These are phyloP conservation scores for Tetramorium parvispinum DNA, from an alignment of 1,140 invertebrate species.

Conservation along the genomic window DNA sequence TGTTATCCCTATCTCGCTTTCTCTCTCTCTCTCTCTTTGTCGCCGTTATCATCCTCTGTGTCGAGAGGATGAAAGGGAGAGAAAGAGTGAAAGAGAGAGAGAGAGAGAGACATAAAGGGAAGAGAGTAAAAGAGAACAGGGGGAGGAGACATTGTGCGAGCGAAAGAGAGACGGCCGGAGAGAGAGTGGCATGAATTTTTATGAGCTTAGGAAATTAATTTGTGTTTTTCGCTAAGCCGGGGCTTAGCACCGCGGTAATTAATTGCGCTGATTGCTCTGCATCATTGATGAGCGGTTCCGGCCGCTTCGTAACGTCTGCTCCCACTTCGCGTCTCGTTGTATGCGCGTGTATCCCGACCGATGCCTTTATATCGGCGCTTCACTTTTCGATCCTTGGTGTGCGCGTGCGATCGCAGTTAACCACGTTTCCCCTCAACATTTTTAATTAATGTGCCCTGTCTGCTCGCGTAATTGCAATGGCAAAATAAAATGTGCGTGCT, in stretches of 20 bases:
- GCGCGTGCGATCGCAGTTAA: background rate
- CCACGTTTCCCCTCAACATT: constrained; percentile 48
- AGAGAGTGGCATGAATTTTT: constrained; percentile 82
- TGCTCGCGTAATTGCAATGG: constrained; percentile 32
- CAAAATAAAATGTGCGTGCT: background rate
- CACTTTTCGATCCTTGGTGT: constrained; percentile 39
- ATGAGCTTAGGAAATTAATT: constrained; percentile 86
- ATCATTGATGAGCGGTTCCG: constrained; percentile 84
- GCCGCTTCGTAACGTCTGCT: constrained; percentile 77
- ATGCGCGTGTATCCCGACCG: constrained; percentile 49
- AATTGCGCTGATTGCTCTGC: constrained; percentile 86
- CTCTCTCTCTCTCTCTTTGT: background rate
- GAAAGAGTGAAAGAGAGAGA: constrained; percentile 7
- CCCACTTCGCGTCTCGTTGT: constrained; percentile 59
- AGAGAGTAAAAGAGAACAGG: background rate
- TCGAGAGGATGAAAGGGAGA: constrained; percentile 30
- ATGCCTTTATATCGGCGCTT: constrained; percentile 44
- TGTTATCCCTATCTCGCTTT: constrained; percentile 34
- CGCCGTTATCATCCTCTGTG: constrained; percentile 29
- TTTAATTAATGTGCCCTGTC: constrained; percentile 24
- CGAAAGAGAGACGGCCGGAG: constrained; percentile 37
- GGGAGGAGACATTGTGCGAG: constrained; percentile 20
- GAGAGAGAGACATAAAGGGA: background rate
- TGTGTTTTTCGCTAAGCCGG: constrained; percentile 84
- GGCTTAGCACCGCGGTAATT: constrained; percentile 85